phyloP scores from a whole-genome alignment of 37 sponge, comb jelly and placozoan genomes.

The Beroe forskalii region DNA sequence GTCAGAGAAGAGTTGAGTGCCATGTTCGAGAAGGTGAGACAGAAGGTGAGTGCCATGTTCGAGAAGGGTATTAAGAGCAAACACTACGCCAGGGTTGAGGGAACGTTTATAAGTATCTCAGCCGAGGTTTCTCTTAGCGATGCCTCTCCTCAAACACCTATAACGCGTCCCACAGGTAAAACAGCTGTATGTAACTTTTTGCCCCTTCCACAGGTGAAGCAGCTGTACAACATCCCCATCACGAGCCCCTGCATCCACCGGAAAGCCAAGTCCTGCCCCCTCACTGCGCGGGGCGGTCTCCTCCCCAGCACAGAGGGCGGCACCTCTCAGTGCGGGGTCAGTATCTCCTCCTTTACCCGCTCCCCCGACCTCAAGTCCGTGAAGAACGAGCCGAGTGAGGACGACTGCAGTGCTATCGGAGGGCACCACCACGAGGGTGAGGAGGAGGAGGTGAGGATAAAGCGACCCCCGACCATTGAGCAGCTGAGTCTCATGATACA shows the following conservation, averaged over 20 bases:
- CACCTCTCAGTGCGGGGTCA: neutral
- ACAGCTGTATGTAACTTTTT: no score
- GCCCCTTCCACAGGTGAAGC: slow-evolving; percentile 24
- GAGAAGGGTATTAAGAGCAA: slow-evolving; percentile 12
- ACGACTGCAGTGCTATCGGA: no score
- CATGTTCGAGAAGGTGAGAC: neutral
- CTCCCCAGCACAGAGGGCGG: neutral
- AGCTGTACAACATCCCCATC: slow-evolving; percentile 6
- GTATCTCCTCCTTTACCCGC: neutral
- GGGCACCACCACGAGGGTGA: no score
- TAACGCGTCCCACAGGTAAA: no score
- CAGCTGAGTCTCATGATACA: neutral
- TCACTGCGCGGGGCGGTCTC: neutral
- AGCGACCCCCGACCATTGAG: neutral
- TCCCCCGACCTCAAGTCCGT: slow-evolving; percentile 9
- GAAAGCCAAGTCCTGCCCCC: slow-evolving; percentile 8
- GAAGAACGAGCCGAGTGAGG: neutral
- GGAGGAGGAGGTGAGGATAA: neutral
- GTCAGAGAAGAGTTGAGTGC: neutral
- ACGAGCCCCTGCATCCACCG: neutral
- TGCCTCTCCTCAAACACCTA: no score
- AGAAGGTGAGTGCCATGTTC: neutral
- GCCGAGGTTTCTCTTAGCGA: no score
- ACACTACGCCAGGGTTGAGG: neutral
- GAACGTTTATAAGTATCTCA: no score